Conservation (phyloP, 30 jellyfish, hydroid and myxozoan species). For the Aurelia aurita region DNA sequence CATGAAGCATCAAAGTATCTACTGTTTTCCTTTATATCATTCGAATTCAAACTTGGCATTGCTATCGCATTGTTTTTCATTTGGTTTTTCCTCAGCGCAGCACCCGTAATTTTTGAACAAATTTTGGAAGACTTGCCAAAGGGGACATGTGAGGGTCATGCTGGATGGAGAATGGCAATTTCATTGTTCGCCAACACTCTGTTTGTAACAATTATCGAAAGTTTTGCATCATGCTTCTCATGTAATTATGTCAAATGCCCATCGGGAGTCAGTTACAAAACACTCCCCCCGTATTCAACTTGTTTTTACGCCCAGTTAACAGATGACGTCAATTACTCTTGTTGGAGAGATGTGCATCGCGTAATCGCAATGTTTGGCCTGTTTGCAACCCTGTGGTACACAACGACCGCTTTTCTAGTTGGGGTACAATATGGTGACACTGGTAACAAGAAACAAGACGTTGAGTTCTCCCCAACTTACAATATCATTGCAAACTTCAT, state of each 20-base stretch:
- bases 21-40: slow-evolving; percentile 78
- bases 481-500: slow-evolving; percentile 75
- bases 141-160: slow-evolving; percentile 82
- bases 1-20: slow-evolving; percentile 74
- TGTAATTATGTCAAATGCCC: slow-evolving; percentile 86
- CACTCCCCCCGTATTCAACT: slow-evolving; percentile 56
- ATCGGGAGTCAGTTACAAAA: slow-evolving; percentile 35
- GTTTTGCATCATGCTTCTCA: slow-evolving; percentile 70
- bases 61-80: slow-evolving; percentile 59
- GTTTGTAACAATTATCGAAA: slow-evolving; percentile 82
- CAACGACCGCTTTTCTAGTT: slow-evolving; percentile 76
- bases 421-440: slow-evolving; percentile 88
- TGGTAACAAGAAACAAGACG: slow-evolving; percentile 71
- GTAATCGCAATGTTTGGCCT: slow-evolving; percentile 82
- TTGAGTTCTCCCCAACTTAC: slow-evolving; percentile 88
- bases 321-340: slow-evolving; percentile 55
- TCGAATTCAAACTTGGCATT: slow-evolving; percentile 64
- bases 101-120: slow-evolving; percentile 91
- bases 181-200: slow-evolving; percentile 93
- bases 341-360: slow-evolving; percentile 86
- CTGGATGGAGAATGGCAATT: slow-evolving; percentile 90
- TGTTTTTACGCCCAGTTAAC: slow-evolving; percentile 67
- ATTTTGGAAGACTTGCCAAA: slow-evolving; percentile 83
- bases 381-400: slow-evolving; percentile 84
- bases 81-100: slow-evolving; percentile 91